These are phyloP conservation scores for Eristalis arbustorum DNA, from an alignment of 2,888 invertebrate genomes.

Conservation along the genomic window DNA sequence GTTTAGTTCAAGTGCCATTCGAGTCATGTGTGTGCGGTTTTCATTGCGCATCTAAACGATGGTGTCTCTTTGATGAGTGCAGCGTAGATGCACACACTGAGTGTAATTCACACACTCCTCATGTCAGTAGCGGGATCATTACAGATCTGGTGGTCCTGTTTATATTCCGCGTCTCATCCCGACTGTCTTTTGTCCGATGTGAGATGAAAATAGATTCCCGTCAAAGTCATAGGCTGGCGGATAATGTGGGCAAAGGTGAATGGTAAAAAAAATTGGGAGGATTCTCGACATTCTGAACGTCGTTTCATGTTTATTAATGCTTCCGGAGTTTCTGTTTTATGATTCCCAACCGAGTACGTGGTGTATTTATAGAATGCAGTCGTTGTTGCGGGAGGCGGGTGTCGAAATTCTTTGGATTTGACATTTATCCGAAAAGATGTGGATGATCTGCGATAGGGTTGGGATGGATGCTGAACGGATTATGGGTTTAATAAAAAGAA, in stretches of 20 bases:
- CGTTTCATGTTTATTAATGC: slow-evolving; percentile 23
- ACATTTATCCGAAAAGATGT: neutral
- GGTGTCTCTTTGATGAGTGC: slow-evolving; percentile 32
- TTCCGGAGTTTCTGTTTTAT: slow-evolving; percentile 17
- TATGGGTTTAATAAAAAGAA: neutral
- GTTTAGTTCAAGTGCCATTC: slow-evolving; percentile 36
- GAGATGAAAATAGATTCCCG: slow-evolving; percentile 32
- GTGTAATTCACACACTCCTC: slow-evolving; percentile 36
- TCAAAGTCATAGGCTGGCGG: slow-evolving; percentile 1
- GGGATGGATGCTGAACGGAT: neutral
- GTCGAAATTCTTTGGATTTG: neutral
- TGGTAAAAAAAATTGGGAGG: neutral
- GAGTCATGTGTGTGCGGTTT: slow-evolving; percentile 25
- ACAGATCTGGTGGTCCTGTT: neutral
- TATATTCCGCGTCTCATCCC: neutral
- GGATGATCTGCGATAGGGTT: neutral
- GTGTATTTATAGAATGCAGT: neutral
- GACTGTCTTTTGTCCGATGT: neutral
- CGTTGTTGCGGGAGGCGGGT: neutral
- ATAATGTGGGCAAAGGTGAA: slow-evolving; percentile 19
- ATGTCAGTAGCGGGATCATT: neutral
- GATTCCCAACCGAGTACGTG: neutral
- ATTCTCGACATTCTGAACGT: neutral
- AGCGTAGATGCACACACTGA: slow-evolving; percentile 3
- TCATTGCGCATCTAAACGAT: slow-evolving; percentile 32